Percentiles rank a stretch among this genome's conserved stretches.
These are phyloP conservation scores for Chaitophorus viminalis DNA, from an alignment of 2,888 invertebrate genomes.

Conservation along the genomic window DNA sequence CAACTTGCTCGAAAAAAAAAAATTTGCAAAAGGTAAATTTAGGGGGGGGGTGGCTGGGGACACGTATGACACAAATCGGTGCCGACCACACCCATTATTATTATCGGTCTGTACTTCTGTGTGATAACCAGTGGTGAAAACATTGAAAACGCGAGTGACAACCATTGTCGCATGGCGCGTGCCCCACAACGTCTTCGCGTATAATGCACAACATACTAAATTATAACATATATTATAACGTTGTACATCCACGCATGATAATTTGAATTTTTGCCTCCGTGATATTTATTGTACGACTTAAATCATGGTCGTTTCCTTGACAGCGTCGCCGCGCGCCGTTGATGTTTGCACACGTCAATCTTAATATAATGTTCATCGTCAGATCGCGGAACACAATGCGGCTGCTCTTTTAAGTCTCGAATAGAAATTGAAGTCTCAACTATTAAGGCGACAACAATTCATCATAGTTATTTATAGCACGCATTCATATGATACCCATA, in stretches of 20 bases:
- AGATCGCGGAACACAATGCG: not conserved
- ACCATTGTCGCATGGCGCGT: too few species aligned
- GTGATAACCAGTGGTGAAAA: too few species aligned
- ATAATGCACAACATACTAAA: not conserved
- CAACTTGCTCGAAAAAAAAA: too few species aligned
- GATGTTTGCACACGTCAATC: conserved; percentile 2
- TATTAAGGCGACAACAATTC: conserved; percentile 1
- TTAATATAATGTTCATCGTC: conserved; percentile 27
- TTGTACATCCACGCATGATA: not conserved
- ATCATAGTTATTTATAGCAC: conserved; percentile 16
- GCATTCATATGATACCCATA: not conserved
- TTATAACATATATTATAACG: not conserved
- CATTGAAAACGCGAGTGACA: too few species aligned
- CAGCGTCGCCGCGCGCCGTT: too few species aligned
- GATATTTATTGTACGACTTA: conserved; percentile 4
- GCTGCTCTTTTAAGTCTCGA: not conserved
- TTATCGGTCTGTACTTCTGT: too few species aligned
- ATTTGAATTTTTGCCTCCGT: not conserved
- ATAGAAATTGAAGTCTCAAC: conserved; percentile 26
- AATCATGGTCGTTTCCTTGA: not conserved
- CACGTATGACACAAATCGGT: not conserved
- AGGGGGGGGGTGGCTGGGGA: too few species aligned
- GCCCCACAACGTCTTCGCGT: too few species aligned
- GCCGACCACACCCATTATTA: not conserved
- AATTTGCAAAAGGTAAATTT: too few species aligned